Evolutionary conservation across 2,113 vertebrate species (phyloP).

Genomic region (Campylomormyrus numenius): DNA sequence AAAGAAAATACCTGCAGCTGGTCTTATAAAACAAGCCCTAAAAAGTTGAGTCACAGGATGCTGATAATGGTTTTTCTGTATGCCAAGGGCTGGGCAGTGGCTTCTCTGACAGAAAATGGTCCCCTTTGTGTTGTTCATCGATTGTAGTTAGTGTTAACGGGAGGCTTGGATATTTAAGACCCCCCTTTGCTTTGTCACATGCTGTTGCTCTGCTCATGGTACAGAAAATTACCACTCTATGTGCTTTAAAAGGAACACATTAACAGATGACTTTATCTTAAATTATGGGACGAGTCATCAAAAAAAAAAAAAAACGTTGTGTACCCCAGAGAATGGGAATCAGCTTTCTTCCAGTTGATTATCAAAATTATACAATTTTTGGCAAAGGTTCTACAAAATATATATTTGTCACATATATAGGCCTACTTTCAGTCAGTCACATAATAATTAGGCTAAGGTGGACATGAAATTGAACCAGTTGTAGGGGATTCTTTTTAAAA

Average conservation of each 20-base stretch:
- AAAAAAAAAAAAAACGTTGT: neutral
- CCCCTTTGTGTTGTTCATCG: neutral
- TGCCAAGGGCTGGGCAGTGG: neutral
- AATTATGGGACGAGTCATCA: neutral
- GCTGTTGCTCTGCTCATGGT: neutral
- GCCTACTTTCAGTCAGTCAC: neutral
- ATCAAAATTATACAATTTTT: neutral
- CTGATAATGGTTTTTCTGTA: neutral
- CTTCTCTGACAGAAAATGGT: neutral
- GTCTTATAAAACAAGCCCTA: neutral
- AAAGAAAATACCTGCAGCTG: conserved; percentile 7
- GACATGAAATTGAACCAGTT: neutral
- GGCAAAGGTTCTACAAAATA: neutral
- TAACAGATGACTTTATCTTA: neutral
- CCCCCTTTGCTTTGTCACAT: conserved; percentile 3
- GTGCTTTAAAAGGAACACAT: neutral
- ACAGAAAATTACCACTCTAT: neutral
- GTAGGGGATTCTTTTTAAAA: neutral
- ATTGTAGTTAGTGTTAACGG: neutral
- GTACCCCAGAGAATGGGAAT: neutral
- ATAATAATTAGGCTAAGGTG: neutral
- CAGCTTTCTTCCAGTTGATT: neutral
- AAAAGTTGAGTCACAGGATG: neutral
- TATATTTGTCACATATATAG: neutral
- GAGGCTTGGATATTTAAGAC: neutral